Evolutionary conservation across 2,797 vertebrate genomes (phyloP).

Genomic region (Micromesistius poutassou): DNA sequence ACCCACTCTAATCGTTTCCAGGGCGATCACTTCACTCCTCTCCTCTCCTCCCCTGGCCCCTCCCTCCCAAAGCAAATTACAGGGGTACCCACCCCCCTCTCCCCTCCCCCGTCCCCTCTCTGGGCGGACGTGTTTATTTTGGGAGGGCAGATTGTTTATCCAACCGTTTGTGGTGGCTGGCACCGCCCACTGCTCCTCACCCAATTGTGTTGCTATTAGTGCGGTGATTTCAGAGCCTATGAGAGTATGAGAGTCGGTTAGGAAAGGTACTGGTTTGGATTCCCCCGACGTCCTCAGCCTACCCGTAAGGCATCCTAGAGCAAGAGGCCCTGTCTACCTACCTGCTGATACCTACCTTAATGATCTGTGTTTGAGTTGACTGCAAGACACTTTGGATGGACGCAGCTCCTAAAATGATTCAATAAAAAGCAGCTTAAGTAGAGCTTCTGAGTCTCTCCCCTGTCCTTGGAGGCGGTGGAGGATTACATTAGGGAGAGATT

Average conservation of each 20-base stretch:
- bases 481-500: constrained; percentile 27
- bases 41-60: constrained; percentile 31
- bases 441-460: not conserved
- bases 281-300: constrained; percentile 25
- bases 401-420: not conserved
- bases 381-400: not conserved
- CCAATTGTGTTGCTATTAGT: constrained; percentile 61
- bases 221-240: constrained; percentile 47
- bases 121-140: constrained; percentile 56
- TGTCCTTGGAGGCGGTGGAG: constrained; percentile 16
- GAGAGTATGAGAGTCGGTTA: too few relatives aligned
- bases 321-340: too few relatives aligned
- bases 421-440: not conserved
- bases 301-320: constrained; percentile 23
- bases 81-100: constrained; percentile 29
- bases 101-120: constrained; percentile 6
- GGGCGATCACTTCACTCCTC: not conserved
- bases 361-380: too few relatives aligned
- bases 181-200: constrained; percentile 48
- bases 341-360: too few relatives aligned
- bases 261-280: too few relatives aligned
- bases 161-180: constrained; percentile 33
- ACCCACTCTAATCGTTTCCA: constrained; percentile 36
- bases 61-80: constrained; percentile 62
- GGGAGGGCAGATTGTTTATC: constrained; percentile 52